Evolutionary conservation across 2,797 vertebrate species (phyloP), one percentile per base, ranked within the genome.

Genomic region (Lycodopsis pacificus): DNA sequence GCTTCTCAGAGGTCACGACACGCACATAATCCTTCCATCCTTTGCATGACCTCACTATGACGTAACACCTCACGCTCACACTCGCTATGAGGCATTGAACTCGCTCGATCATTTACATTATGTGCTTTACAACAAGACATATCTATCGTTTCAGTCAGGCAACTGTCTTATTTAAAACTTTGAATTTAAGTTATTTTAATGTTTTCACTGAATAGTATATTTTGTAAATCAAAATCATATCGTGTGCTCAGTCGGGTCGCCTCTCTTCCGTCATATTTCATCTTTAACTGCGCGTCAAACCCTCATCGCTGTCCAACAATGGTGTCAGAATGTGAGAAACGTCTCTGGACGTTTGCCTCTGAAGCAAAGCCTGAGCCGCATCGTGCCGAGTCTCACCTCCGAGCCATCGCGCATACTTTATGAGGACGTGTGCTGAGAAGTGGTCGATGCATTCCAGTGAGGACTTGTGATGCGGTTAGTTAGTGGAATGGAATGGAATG

Each of bases 301-400:
- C 36, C 65, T 83, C 76, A 49, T 85, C 77, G 70, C 25, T 75
- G 86, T 85, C 83, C 75, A 14, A 56, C 20, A 20, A 1, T 4
- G 51, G 11, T 66, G 75, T 62, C 83, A 81, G 66, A 49, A 40
- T 63, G 67, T 66, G 66, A 53, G 53, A 66, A 69, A 65, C 51
- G 72, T 65, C 65, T 62, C 38, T 51, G 27, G 46, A 57, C 66
- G 44, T 72, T 69, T 57, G 76, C 68, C 71, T 79, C 57, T 10
- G 22, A n/a, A 22, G 66, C 32, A 34, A 1, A 49, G 57, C 27
- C 25, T 5, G 19, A 46, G 48, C n/a, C 30, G 34, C 5, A 36
- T 7, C 6, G 32, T 49, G 72, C 76, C 67, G 59, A 48, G 44
- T 64, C 64, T 30, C 17, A 49, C 67, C 76, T 53, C 8, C 32